These are phyloP conservation scores for Adineta ricciae DNA, from an alignment of 2,888 invertebrate species.

Conservation along the genomic window DNA sequence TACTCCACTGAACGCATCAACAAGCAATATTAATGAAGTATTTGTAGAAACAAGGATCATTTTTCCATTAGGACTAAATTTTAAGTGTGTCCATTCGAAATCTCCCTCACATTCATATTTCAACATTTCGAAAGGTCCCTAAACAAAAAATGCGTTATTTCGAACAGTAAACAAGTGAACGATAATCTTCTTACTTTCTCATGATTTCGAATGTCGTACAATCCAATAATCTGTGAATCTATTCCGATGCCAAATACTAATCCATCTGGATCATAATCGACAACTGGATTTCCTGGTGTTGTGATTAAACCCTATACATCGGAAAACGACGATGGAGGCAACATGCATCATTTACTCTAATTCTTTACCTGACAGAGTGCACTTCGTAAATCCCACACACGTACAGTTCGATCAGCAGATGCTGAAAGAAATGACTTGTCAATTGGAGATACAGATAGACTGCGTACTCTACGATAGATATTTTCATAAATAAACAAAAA, in stretches of 20 bases:
- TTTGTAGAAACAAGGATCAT: constrained; percentile 92
- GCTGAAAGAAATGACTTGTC: constrained; percentile 94
- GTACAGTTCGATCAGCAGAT: constrained; percentile 85
- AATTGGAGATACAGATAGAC: constrained; percentile 86
- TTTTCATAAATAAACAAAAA: neutral
- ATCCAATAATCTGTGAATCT: constrained; percentile 88
- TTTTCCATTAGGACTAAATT: constrained; percentile 93
- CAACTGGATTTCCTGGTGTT: constrained; percentile 85
- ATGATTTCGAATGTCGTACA: constrained; percentile 91
- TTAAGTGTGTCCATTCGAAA: constrained; percentile 86
- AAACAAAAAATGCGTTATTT: neutral
- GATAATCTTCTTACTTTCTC: constrained; percentile 67
- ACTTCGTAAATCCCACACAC: constrained; percentile 91
- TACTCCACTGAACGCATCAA: constrained; percentile 94
- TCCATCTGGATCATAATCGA: constrained; percentile 89
- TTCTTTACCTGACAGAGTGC: constrained; percentile 67
- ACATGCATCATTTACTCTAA: no score
- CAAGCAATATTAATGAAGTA: constrained; percentile 79
- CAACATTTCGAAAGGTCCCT: constrained; percentile 18
- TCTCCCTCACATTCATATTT: constrained; percentile 23
- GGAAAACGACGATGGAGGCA: no score
- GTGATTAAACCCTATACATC: constrained; percentile 74
- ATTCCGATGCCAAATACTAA: constrained; percentile 88
- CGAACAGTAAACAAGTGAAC: no score
- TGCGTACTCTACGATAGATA: constrained; percentile 64